These are phyloP conservation scores for Taphrorychus bicolor DNA, from an alignment of 2,888 invertebrate genomes.

Conservation along the genomic window DNA sequence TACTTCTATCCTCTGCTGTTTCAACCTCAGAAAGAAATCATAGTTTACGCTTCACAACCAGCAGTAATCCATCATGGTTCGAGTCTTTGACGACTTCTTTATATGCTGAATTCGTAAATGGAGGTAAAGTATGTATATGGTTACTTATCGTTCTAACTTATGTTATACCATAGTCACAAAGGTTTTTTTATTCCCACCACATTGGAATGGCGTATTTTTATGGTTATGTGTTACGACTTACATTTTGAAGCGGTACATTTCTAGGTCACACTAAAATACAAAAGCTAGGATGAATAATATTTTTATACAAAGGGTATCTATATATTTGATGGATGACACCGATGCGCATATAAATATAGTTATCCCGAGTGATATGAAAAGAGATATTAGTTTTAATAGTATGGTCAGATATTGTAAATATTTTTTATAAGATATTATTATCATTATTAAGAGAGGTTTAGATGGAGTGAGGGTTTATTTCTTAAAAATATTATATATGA, in stretches of 20 bases:
- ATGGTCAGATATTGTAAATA: not conserved
- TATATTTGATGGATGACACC: conserved; percentile 21
- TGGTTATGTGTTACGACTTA: no score
- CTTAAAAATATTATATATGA: no score
- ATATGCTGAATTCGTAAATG: conserved; percentile 6
- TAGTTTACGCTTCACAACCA: conserved; percentile 27
- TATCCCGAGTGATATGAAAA: conserved; percentile 17
- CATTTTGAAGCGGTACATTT: not conserved
- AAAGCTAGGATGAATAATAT: conserved; percentile 40
- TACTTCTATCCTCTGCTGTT: not conserved
- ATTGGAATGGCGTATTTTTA: not conserved
- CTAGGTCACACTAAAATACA: conserved; percentile 27
- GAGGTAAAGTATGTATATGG: not conserved
- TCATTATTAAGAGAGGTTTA: no score
- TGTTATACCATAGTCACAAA: not conserved
- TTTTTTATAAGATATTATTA: no score
- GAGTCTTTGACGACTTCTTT: not conserved
- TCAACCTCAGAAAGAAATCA: conserved; percentile 12
- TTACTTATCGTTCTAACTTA: no score
- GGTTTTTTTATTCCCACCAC: not conserved
- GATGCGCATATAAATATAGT: not conserved
- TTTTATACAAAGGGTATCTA: no score
- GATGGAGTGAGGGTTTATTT: no score
- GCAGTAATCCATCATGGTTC: not conserved
- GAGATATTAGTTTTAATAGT: conserved; percentile 20